A percentile compares a stretch with the other conserved stretches of the same genome.
Evolutionary conservation across 1,140 invertebrate genomes (phyloP).

Genomic region (Chionoecetes opilio): DNA sequence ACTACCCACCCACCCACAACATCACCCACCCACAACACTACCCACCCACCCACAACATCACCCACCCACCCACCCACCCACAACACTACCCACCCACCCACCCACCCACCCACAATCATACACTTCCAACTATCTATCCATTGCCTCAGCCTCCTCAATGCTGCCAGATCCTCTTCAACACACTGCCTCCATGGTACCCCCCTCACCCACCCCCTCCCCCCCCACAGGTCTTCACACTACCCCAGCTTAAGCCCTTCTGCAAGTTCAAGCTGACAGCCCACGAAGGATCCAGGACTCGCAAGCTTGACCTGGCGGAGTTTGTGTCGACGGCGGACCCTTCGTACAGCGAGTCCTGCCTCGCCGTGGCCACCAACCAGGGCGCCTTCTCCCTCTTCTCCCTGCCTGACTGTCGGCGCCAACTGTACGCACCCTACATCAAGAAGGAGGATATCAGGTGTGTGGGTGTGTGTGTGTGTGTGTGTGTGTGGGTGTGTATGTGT

Average conservation of each 20-base stretch:
- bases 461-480: conserved; percentile 24
- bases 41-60: too few relatives aligned
- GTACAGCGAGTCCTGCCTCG: conserved; percentile 90
- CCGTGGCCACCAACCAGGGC: conserved; percentile 96
- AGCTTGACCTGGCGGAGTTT: conserved; percentile 93
- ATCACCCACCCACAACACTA: too few relatives aligned
- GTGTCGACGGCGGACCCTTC: conserved; percentile 85
- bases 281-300: conserved; percentile 94
- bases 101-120: too few relatives aligned
- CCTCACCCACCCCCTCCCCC: too few relatives aligned
- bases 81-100: too few relatives aligned
- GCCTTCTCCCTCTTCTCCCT: conserved; percentile 95
- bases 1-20: too few relatives aligned
- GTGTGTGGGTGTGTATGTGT: too few relatives aligned
- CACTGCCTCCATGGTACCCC: too few relatives aligned
- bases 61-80: too few relatives aligned
- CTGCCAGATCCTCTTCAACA: too few relatives aligned
- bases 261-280: conserved; percentile 98
- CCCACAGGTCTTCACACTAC: conserved; percentile 93
- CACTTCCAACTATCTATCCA: too few relatives aligned
- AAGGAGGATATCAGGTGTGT: conserved; percentile 97
- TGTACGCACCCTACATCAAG: conserved; percentile 91
- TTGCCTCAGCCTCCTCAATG: too few relatives aligned
- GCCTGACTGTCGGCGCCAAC: conserved; percentile 93
- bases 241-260: conserved; percentile 95